Percentiles rank a stretch among this genome's conserved stretches.
Conservation (phyloP, 2,113 vertebrate genomes). For the Plecturocebus donacophilus region DNA sequence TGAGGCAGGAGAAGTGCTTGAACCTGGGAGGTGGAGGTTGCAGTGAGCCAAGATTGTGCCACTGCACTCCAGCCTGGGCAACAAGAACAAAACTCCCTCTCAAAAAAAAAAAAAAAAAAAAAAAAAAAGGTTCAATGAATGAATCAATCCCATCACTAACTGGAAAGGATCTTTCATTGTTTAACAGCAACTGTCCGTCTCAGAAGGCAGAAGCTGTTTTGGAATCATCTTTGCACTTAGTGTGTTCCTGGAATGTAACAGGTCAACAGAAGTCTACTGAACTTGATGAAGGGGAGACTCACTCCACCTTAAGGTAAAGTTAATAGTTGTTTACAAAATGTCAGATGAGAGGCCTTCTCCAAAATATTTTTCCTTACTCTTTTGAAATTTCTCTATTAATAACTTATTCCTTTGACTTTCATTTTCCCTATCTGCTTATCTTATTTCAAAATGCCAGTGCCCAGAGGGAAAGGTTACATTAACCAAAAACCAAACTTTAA, state of each 20-base stretch:
- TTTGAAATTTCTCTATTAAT: slow-evolving; percentile 1
- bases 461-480: background rate
- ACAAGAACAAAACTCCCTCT: too few species aligned
- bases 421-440: background rate
- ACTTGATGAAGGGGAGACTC: background rate
- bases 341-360: background rate
- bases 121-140: background rate
- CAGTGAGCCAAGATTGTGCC: too few species aligned
- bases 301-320: background rate
- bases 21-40: too few species aligned
- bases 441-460: background rate
- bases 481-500: background rate
- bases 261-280: background rate
- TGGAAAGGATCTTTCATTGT: background rate
- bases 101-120: too few species aligned
- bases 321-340: background rate
- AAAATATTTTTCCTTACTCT: background rate
- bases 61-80: too few species aligned
- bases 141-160: background rate
- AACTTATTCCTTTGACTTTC: background rate
- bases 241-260: background rate
- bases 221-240: background rate
- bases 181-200: background rate
- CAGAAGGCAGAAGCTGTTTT: background rate
- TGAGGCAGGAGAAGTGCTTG: too few species aligned